Percentiles rank a stretch among this genome's conserved stretches.
Conservation (phyloP, 2,888 invertebrate genomes). For the Xylophagus ater region DNA sequence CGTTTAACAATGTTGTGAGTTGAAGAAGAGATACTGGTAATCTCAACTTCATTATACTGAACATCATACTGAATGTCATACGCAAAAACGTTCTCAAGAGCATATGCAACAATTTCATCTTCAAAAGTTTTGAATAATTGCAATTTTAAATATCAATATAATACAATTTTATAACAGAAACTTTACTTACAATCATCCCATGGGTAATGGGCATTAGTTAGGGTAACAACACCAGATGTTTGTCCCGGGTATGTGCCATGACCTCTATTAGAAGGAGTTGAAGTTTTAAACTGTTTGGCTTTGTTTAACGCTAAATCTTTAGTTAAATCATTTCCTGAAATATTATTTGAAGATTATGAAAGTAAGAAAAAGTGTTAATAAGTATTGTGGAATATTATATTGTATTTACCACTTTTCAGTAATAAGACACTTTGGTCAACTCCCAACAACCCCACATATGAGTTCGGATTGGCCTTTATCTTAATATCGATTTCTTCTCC, state of each 20-base stretch:
- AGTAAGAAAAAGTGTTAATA: no score
- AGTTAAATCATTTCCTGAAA: slow-evolving; percentile 36
- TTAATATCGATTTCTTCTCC: slow-evolving; percentile 65
- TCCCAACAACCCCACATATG: slow-evolving; percentile 77
- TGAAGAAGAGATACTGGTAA: no score
- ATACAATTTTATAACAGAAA: no score
- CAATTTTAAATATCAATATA: no score
- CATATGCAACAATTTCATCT: no score
- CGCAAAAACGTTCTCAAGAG: no score
- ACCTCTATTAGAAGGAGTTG: slow-evolving; percentile 31
- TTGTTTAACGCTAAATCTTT: slow-evolving; percentile 49
- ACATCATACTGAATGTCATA: no score
- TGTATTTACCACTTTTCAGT: slow-evolving; percentile 55
- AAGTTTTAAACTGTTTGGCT: slow-evolving; percentile 48
- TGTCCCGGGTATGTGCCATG: slow-evolving; percentile 31
- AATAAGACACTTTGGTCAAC: slow-evolving; percentile 74
- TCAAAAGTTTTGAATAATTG: no score
- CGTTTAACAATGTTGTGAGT: no score
- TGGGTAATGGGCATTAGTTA: slow-evolving; percentile 33
- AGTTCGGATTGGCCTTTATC: slow-evolving; percentile 71
- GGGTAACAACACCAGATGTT: slow-evolving; percentile 28
- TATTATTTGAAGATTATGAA: no score
- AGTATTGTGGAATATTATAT: slow-evolving; percentile 24
- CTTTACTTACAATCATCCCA: slow-evolving; percentile 29
- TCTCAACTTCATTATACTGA: no score